These are phyloP conservation scores for Chondrosia reniformis DNA, from an alignment of 37 sponge, comb jelly and placozoan genomes.

Conservation along the genomic window DNA sequence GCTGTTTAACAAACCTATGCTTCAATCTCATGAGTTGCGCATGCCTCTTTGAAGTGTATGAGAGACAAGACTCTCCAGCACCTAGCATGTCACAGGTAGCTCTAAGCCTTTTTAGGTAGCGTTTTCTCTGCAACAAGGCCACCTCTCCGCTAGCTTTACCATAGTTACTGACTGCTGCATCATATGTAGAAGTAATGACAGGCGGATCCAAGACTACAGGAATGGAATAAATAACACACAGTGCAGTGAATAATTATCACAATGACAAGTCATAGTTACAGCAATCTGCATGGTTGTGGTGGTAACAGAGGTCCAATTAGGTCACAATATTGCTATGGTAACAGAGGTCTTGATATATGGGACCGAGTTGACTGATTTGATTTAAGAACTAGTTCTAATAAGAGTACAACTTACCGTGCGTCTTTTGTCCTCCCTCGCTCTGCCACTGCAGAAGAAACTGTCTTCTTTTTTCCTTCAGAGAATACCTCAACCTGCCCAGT, in stretches of 20 bases:
- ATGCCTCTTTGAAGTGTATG: constrained; percentile 2
- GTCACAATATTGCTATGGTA: too few species aligned
- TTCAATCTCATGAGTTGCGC: neutral
- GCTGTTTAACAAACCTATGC: constrained; percentile 1
- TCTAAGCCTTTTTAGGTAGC: neutral
- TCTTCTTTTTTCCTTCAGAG: constrained; percentile 48
- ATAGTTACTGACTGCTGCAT: constrained; percentile 43
- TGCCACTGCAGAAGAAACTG: constrained; percentile 57
- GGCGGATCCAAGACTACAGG: neutral
- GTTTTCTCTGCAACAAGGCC: constrained; percentile 40
- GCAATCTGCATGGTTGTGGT: too few species aligned
- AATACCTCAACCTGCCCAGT: constrained; percentile 43
- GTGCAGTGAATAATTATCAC: too few species aligned
- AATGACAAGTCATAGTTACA: too few species aligned
- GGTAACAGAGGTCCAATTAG: too few species aligned
- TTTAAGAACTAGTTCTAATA: too few species aligned
- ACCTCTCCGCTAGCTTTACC: constrained; percentile 43
- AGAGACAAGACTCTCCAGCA: neutral
- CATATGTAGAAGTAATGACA: neutral
- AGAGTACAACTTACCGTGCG: constrained; percentile 35
- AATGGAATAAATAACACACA: too few species aligned
- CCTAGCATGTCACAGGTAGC: neutral
- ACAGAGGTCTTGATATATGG: too few species aligned
- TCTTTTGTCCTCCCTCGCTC: constrained; percentile 29
- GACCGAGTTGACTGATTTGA: too few species aligned